These are phyloP conservation scores for Brachyrhaphis roseni DNA, from an alignment of 2,797 vertebrate genomes.

Conservation along the genomic window DNA sequence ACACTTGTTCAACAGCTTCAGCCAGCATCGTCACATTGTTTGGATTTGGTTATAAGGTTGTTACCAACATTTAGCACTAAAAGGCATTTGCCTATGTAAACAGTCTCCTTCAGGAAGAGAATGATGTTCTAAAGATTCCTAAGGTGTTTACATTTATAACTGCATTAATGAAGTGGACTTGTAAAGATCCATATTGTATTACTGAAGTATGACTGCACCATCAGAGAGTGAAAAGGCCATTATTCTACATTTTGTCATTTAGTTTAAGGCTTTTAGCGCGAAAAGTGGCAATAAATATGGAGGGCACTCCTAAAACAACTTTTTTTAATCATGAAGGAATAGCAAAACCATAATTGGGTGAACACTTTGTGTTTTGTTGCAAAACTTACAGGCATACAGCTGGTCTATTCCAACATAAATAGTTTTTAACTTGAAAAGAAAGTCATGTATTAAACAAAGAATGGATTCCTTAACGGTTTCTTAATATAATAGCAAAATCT, in stretches of 20 bases:
- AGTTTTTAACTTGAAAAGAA: neutral
- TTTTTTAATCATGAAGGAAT: neutral
- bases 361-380: neutral
- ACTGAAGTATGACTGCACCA: neutral
- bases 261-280: neutral
- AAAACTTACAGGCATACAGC: neutral
- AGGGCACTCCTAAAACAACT: no score
- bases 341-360: neutral
- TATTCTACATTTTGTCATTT: neutral
- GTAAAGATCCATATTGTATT: neutral
- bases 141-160: neutral
- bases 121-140: neutral
- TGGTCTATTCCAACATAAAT: neutral
- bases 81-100: no score
- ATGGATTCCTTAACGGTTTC: slow-evolving; percentile 22
- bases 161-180: neutral
- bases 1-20: neutral
- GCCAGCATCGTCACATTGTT: neutral
- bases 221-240: neutral
- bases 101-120: neutral
- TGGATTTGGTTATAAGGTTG: neutral
- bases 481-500: slow-evolving; percentile 27
- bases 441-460: slow-evolving; percentile 25
- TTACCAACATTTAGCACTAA: no score
- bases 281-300: neutral